phyloP scores from a whole-genome alignment of 1,140 invertebrate species.

The Monochamus saltuarius region DNA sequence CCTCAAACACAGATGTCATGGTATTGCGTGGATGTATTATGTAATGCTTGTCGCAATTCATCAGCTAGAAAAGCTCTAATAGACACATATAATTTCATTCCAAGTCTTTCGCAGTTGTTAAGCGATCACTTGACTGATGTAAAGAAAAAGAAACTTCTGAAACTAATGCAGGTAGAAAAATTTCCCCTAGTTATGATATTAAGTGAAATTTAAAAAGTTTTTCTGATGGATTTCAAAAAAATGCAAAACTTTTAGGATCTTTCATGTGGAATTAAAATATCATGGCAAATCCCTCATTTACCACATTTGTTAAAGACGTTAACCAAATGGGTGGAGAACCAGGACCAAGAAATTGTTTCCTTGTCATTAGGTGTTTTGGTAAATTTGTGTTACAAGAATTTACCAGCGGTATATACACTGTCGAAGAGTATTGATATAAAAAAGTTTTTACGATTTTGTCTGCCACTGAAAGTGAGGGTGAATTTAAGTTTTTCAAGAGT shows the following conservation, averaged over 20 bases:
- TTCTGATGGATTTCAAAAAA: too few species aligned
- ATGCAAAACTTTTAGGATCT: constrained; percentile 67
- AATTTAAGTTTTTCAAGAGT: neutral
- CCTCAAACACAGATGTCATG: constrained; percentile 52
- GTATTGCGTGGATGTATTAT: constrained; percentile 63
- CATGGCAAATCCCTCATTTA: constrained; percentile 69
- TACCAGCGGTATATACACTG: constrained; percentile 65
- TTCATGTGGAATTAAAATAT: constrained; percentile 69
- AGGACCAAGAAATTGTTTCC: constrained; percentile 58
- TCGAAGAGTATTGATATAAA: constrained; percentile 66
- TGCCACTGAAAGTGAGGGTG: constrained; percentile 57
- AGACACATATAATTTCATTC: constrained; percentile 69
- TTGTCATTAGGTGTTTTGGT: constrained; percentile 68
- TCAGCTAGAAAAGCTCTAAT: constrained; percentile 61
- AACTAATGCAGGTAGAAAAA: constrained; percentile 56
- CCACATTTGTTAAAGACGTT: constrained; percentile 62
- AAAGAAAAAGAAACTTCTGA: constrained; percentile 57
- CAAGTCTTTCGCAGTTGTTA: constrained; percentile 62
- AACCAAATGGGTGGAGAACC: constrained; percentile 60
- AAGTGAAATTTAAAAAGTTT: too few species aligned
- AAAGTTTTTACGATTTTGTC: constrained; percentile 58
- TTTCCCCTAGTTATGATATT: too few species aligned
- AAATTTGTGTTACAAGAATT: constrained; percentile 71
- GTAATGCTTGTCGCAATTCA: constrained; percentile 61
- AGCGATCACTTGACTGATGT: constrained; percentile 55